Evolutionary conservation across 1,140 invertebrate genomes (phyloP), one percentile per base, ranked within the genome.

Genomic region (Orius insidiosus): DNA sequence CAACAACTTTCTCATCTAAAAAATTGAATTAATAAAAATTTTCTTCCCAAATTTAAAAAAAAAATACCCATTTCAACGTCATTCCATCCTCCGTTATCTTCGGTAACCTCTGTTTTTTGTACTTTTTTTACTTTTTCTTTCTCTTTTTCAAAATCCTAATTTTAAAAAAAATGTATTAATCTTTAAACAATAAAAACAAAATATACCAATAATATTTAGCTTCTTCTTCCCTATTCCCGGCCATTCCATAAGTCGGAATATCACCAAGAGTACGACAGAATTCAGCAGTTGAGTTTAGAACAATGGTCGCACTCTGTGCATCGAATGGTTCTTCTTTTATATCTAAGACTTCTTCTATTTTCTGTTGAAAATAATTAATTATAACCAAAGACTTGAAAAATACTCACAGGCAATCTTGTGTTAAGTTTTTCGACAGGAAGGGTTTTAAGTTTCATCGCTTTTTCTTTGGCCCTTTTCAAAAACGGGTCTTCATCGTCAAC

Each of bases 231-330:
- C 87, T 67, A 63, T 92, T 90, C 32, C 87, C 84, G 38, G 86
- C 75, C 58, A 83, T 74, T 10, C 87, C 84, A 63, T 89, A 88
- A 0, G 85, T 94, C 32, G 90, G 89, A 57, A 95, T 93, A 61
- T 96, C 90, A 15, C 93, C 89, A 2, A 98, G 67, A 33, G 88
- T 92, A 53, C 93, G 73, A 62, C 93, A 97, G 68, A 97, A 98
- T 68, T 98, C 94, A 1, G 90, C 89, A 0, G 90, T 96, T 9
- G 88, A 78, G 68, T 97, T 93, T 24, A 97, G 63, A 24, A 86
- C 73, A 53, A 97, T 93, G 50, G 61, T 52, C 69, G n/a, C 13
- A 10, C 10, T 10, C 37, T 11, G 8, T 59, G 51, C 57, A 14
- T 55, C 58, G 49, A 65, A 60, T 30, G 60, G 58, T 44, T 70